Evolutionary conservation across 2,113 vertebrate genomes (phyloP), one percentile per base, ranked within the genome.

Genomic region (Eulemur macaco): DNA sequence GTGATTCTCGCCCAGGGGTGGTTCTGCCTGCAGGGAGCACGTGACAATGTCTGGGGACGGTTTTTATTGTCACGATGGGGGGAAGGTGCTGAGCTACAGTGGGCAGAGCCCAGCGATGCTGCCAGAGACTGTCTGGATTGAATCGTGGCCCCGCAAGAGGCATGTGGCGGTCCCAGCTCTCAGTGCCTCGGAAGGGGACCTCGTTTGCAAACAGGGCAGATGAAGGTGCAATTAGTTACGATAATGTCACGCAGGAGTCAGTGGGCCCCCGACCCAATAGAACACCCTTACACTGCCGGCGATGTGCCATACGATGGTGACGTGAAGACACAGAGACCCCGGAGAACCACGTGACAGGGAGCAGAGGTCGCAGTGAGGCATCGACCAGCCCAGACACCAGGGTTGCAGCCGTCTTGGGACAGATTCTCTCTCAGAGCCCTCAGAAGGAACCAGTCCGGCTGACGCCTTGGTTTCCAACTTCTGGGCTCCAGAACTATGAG

Each of bases 391-490:
- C 7, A 74, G 52, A 18, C 2, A 1, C 50, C 7, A 1, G 37
- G 78, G 20, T 10, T 1, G 1, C 18, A 0, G 56, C 17, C 1
- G 0, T 37, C 50, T 23, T 21, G 54, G n/a, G n/a, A 25, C 6
- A n/a, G 34, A 23, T 12, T 52, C 25, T 47, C 14, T 15, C 15
- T 73, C 50, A n/a, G 4, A 52, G 27, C 21, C 8, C 7, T 7
- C 13, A 68, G n/a, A 54, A 23, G 39, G 86, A 83, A 11, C 9
- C 10, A 50, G 20, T 12, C 15, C 45, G 6, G 0, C 52, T 9
- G 20, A 45, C 34, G 66, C 39, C 83, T 66, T 25, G 34, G 47
- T 27, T 42, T 84, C 29, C n/a, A 27, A 74, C 14, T 91, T 92
- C 39, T 21, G 60, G 18, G 39, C 34, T 71, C 37, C 34, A 89